A percentile compares a stretch with the other conserved stretches of the same genome.
Evolutionary conservation across 2,888 invertebrate species (phyloP).

Genomic region (Unio pictorum): DNA sequence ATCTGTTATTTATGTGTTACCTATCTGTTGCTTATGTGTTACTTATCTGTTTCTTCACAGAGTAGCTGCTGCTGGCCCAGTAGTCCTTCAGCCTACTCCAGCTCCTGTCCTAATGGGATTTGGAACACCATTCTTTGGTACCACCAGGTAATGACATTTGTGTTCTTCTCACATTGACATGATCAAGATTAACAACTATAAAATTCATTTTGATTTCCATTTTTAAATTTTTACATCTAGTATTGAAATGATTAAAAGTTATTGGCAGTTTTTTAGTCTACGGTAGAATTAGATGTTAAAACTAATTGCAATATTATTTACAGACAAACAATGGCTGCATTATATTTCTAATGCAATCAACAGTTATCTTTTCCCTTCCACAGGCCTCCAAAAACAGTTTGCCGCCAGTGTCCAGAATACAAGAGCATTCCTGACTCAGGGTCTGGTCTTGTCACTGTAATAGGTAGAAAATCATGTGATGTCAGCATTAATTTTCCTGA

Average conservation of each 20-base stretch:
- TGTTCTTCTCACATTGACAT: background rate
- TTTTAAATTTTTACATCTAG: no score
- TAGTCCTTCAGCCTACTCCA: slow-evolving; percentile 3
- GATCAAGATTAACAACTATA: no score
- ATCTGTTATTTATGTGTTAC: no score
- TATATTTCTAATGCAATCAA: background rate
- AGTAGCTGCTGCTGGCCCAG: slow-evolving; percentile 3
- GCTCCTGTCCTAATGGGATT: slow-evolving; percentile 41
- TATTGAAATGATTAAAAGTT: no score
- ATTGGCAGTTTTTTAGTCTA: no score
- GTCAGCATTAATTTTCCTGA: background rate
- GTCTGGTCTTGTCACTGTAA: slow-evolving; percentile 13
- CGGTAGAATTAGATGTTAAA: no score
- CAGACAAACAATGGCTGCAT: no score
- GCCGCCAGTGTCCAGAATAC: slow-evolving; percentile 64
- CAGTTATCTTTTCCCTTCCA: background rate
- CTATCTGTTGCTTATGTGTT: no score
- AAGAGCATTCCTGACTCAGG: slow-evolving; percentile 18
- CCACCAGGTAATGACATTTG: slow-evolving; percentile 22
- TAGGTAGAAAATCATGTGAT: background rate
- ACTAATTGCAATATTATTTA: no score
- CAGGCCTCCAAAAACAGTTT: slow-evolving; percentile 47
- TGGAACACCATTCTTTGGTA: slow-evolving; percentile 54
- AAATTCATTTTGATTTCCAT: no score
- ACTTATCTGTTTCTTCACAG: no score